A percentile compares a stretch with the other conserved stretches of the same genome.
phyloP scores from a whole-genome alignment of 2,888 invertebrate genomes.

The Helleia helle region DNA sequence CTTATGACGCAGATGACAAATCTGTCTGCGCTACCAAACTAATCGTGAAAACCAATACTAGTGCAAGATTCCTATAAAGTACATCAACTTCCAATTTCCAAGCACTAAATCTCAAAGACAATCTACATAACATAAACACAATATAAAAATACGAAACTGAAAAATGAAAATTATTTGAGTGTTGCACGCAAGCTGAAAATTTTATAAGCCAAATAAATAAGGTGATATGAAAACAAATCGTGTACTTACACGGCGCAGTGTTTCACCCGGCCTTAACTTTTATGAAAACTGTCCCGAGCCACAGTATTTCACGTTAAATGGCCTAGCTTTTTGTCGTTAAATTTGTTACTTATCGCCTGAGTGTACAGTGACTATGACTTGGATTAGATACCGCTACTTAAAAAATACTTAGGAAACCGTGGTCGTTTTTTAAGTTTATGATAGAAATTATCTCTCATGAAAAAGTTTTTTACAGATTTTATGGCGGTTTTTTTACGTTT shows the following conservation, averaged over 20 bases:
- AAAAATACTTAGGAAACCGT: too few species aligned
- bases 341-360: slow-evolving; percentile 53
- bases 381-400: background rate
- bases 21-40: too few species aligned
- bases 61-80: too few species aligned
- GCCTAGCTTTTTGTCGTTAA: slow-evolving; percentile 55
- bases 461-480: too few species aligned
- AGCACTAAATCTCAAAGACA: too few species aligned
- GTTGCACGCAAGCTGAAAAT: slow-evolving; percentile 13
- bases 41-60: too few species aligned
- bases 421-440: too few species aligned
- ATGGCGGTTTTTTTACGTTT: too few species aligned
- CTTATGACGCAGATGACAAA: too few species aligned
- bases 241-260: slow-evolving; percentile 22
- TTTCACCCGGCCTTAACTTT: slow-evolving; percentile 43
- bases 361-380: slow-evolving; percentile 17
- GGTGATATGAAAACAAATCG: slow-evolving; percentile 22
- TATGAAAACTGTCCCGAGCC: slow-evolving; percentile 47
- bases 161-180: slow-evolving; percentile 3
- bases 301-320: slow-evolving; percentile 60
- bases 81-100: too few species aligned
- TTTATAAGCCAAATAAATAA: slow-evolving; percentile 18
- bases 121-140: too few species aligned
- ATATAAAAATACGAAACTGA: background rate
- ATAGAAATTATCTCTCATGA: too few species aligned